A percentile compares a stretch with the other conserved stretches of the same genome.
These are phyloP conservation scores for Apodemus agrarius DNA, from an alignment of 2,797 vertebrate species.

Conservation along the genomic window DNA sequence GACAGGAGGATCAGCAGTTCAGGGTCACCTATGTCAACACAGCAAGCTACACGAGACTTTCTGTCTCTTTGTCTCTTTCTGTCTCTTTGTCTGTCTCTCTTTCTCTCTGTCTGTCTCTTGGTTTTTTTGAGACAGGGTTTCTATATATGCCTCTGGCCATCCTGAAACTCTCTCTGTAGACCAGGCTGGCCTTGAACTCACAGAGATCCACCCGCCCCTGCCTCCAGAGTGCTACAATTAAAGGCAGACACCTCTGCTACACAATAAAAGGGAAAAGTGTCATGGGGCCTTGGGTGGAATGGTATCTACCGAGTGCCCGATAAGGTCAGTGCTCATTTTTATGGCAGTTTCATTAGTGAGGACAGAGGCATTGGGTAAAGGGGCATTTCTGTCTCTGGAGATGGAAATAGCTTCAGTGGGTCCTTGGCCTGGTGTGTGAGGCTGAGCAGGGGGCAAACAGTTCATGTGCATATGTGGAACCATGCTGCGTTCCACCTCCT, in stretches of 20 bases:
- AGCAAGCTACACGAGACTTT: not conserved
- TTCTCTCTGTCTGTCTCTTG: not conserved
- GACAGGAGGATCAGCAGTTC: not conserved
- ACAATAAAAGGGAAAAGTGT: too few relatives aligned
- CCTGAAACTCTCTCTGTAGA: not conserved
- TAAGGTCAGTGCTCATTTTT: not conserved
- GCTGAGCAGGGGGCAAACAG: not conserved
- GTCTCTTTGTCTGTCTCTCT: not conserved
- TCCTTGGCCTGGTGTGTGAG: not conserved
- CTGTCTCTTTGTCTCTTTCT: not conserved
- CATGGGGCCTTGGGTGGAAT: not conserved
- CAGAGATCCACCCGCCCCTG: not conserved
- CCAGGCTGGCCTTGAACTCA: not conserved
- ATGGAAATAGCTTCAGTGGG: not conserved
- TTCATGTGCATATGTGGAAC: not conserved
- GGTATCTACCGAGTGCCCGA: too few relatives aligned
- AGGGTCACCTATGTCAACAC: not conserved
- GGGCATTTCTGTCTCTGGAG: not conserved
- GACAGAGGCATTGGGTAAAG: not conserved
- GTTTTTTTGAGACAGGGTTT: not conserved
- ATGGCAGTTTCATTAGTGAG: not conserved
- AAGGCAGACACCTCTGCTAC: not conserved
- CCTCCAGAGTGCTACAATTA: not conserved
- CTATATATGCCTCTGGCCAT: not conserved
- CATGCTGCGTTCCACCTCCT: not conserved